Percentiles rank a stretch among this genome's conserved stretches.
These are phyloP conservation scores for Protobothrops flavoviridis DNA, from an alignment of 2,113 vertebrate genomes.

Conservation along the genomic window DNA sequence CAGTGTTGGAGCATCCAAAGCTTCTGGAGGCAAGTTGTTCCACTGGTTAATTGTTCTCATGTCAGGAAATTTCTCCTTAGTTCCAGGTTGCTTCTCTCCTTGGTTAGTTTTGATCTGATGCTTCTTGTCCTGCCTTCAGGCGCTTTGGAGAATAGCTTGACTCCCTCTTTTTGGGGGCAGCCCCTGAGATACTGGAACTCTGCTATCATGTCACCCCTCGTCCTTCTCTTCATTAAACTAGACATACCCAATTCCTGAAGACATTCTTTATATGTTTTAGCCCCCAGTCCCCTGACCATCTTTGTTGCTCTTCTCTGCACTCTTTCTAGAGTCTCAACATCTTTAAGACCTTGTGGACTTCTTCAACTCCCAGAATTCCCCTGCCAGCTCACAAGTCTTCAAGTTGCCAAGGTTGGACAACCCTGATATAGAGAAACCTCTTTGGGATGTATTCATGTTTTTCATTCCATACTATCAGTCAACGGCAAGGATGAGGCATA, in stretches of 20 bases:
- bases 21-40: neutral
- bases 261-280: too few relatives aligned
- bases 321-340: too few relatives aligned
- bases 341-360: neutral
- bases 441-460: constrained; percentile 43
- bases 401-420: neutral
- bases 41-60: too few relatives aligned
- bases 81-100: neutral
- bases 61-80: neutral
- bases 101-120: neutral
- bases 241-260: too few relatives aligned
- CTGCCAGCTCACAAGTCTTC: neutral
- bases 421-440: constrained; percentile 32
- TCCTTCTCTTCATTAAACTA: too few relatives aligned
- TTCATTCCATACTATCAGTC: constrained; percentile 44
- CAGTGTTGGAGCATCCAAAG: neutral
- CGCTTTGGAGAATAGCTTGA: neutral
- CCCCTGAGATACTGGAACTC: neutral
- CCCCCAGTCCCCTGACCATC: too few relatives aligned
- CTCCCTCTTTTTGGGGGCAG: neutral
- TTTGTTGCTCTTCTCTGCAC: too few relatives aligned
- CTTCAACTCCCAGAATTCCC: neutral
- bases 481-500: neutral
- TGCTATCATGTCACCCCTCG: neutral
- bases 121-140: neutral